Evolutionary conservation across 2,797 vertebrate genomes (phyloP).

Genomic region (Anniella stebbinsi): DNA sequence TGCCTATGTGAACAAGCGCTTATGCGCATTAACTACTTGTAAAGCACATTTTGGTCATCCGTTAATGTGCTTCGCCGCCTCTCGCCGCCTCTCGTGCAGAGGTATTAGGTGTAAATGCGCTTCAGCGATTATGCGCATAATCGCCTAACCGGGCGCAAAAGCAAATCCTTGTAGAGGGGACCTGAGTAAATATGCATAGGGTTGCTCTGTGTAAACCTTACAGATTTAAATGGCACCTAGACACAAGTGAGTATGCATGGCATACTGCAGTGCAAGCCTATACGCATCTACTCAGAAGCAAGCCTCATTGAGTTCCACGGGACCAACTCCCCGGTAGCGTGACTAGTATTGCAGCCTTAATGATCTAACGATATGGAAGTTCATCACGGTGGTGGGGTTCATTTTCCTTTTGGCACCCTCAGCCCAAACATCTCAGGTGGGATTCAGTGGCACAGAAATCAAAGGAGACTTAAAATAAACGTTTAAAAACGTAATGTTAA

Average conservation of each 20-base stretch:
- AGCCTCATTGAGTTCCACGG: neutral
- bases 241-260: neutral
- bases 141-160: no score
- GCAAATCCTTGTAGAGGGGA: no score
- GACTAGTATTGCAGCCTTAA: neutral
- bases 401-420: neutral
- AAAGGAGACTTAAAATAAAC: neutral
- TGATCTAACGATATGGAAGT: neutral
- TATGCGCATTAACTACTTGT: no score
- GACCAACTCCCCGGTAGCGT: neutral
- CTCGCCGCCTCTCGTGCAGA: no score
- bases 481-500: neutral
- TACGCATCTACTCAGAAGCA: neutral
- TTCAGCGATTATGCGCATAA: no score
- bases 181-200: neutral
- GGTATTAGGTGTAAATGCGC: no score
- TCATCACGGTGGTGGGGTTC: neutral
- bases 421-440: neutral
- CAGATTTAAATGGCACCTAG: neutral
- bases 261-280: neutral
- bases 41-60: no score
- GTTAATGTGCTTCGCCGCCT: no score
- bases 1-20: no score
- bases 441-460: neutral
- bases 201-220: neutral